These are phyloP conservation scores for Seladonia tumulorum DNA, from an alignment of 2,888 invertebrate genomes.

Conservation along the genomic window DNA sequence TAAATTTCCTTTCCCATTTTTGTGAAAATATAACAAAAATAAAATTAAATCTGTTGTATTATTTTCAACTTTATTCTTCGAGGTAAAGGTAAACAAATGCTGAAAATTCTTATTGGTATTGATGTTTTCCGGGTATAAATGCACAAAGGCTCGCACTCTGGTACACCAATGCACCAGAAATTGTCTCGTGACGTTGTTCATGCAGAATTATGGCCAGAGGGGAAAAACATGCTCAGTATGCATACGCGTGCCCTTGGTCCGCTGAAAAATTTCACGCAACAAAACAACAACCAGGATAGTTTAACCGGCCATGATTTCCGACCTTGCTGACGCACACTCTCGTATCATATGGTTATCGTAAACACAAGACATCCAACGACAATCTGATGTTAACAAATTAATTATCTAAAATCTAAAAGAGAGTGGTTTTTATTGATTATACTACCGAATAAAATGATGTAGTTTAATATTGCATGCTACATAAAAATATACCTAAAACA, in stretches of 20 bases:
- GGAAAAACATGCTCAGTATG: not conserved
- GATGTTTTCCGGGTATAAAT: not conserved
- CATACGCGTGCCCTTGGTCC: conserved; percentile 47
- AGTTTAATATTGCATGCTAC: no score
- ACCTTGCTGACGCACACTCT: conserved; percentile 43
- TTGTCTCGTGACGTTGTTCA: conserved; percentile 45
- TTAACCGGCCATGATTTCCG: conserved; percentile 58
- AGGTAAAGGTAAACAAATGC: not conserved
- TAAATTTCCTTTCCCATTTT: not conserved
- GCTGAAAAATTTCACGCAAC: conserved; percentile 36
- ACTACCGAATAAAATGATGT: no score
- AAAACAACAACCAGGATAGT: conserved; percentile 44
- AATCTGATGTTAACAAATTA: not conserved
- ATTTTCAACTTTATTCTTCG: not conserved
- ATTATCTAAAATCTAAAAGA: not conserved
- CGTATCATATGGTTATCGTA: conserved; percentile 6
- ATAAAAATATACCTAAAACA: no score
- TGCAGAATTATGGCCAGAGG: conserved; percentile 52
- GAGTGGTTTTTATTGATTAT: not conserved
- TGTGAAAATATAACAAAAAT: not conserved
- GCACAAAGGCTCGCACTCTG: not conserved
- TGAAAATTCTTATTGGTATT: not conserved
- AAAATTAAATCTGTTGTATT: not conserved
- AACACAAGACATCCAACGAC: not conserved
- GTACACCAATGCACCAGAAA: conserved; percentile 35